Conservation (phyloP, 2,113 vertebrate species). For the Oryctolagus cuniculus region DNA sequence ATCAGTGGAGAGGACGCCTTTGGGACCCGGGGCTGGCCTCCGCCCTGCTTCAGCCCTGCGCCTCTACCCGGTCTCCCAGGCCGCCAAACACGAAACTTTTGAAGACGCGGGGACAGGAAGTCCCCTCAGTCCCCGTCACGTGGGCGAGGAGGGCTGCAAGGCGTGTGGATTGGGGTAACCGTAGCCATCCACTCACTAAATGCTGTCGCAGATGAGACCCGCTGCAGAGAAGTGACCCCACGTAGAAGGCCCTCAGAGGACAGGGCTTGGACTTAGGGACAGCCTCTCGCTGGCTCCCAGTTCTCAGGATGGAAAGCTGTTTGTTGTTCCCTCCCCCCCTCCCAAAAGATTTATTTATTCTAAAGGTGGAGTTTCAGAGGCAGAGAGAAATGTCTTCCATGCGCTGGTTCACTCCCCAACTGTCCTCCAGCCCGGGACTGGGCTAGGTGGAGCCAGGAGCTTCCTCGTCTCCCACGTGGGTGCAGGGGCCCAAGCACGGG, state of each 20-base stretch:
- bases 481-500: too few species aligned
- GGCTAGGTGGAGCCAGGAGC: too few species aligned
- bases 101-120: neutral
- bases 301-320: neutral
- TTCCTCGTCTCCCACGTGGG: too few species aligned
- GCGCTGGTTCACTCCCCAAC: too few species aligned
- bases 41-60: neutral
- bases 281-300: neutral
- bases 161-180: neutral
- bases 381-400: too few species aligned
- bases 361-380: too few species aligned
- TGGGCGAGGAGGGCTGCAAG: neutral
- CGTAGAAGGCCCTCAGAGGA: neutral
- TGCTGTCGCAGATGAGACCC: neutral
- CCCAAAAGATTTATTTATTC: too few species aligned
- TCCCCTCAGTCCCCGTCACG: neutral
- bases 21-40: neutral
- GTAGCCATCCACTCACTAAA: neutral
- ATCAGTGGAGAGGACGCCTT: neutral
- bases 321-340: too few species aligned
- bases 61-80: neutral
- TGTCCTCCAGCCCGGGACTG: too few species aligned
- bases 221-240: neutral
- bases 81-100: neutral
- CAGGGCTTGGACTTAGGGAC: neutral